Evolutionary conservation across 1,140 invertebrate genomes (phyloP), one percentile per base, ranked within the genome.

Genomic region (Drosophila sechellia): DNA sequence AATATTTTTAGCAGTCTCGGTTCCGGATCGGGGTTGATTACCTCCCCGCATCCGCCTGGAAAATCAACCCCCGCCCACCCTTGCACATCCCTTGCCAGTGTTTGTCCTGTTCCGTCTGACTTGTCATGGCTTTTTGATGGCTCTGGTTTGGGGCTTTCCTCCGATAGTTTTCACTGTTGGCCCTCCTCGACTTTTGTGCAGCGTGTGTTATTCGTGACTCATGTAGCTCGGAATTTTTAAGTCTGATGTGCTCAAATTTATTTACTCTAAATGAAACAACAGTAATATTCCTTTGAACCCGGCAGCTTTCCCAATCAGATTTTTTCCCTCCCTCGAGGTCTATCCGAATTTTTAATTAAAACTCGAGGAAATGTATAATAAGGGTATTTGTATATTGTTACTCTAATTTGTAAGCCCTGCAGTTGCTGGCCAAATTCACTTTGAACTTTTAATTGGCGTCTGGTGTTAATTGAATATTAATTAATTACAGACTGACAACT

Each of bases 61-160:
- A 43, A 42, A 65, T n/a, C 35, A 45, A 20, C 49, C 40, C 40
- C 2, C 31, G 31, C 40, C 61, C 27, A 6, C 12, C 10, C 34
- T 17, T 15, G 17, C 37, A 46, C 8, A 8, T n/a, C 20, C 31
- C 27, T 31, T n/a, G 17, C 37, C 31, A 31, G 8, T 39, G 52
- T 71, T 53, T 70, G 63, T 81, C 53, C 49, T 72, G 66, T 76
- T 77, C 57, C 66, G 58, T 58, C 66, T 77, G 78, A 68, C 60
- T 52, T 77, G 64, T 68, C 64, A 56, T 56, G 53, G 49, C 60
- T 56, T 70, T 69, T 55, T 70, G 66, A 70, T 71, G 64, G 34
- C 40, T 45, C 40, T 34, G 61, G 40, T 35, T 45, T 22, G 42
- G 52, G 42, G 53, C 34, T 40, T 70, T 57, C 22, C 64, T 60